Evolutionary conservation across 2,797 vertebrate species (phyloP), one percentile per base, ranked within the genome.

Genomic region (Onychomys leucogaster): DNA sequence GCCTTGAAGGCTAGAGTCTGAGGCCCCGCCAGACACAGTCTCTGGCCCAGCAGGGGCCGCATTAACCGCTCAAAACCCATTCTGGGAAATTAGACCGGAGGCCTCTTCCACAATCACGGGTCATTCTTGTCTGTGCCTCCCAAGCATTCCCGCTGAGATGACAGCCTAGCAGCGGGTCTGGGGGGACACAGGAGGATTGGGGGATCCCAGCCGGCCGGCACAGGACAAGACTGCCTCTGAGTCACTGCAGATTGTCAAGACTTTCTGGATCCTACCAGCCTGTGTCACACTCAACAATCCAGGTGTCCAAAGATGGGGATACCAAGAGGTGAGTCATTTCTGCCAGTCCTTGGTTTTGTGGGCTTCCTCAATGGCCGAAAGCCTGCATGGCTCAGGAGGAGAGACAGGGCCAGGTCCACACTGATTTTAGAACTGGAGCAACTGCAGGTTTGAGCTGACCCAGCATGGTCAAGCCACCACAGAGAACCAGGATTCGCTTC

Each of bases 41-140:
- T 99, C 98, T 94, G 61, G 97, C 98, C 81, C 98, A 98, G 98
- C 95, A 16, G 99, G 98, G 97, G 98, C 98, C 94, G 96, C 98
- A 98, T 99, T 98, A 99, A 98, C 98, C 71, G 98, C 98, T 98
- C 98, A 98, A 98, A 99, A 98, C 98, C 97, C 98, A 99, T 99
- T 98, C 98, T 94, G 98, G 91, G 98, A 98, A 99, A 99, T 99
- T 98, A 98, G 98, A 99, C 98, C 98, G 89, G 89, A 97, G 98
- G 97, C 98, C 98, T 98, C 98, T 95, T 98, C 97, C 94, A 98
- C 98, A 98, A 99, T 99, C 98, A 98, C 89, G 94, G 98, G 98
- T 98, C 98, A 98, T 98, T 99, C 98, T 98, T 4, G 46, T 97
- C 97, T 98, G 96, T 82, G 89, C 97, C 21, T 98, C 98, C 98